A percentile compares a stretch with the other conserved stretches of the same genome.
phyloP scores from a whole-genome alignment of 2,113 vertebrate species.

The Rhombomys opimus region DNA sequence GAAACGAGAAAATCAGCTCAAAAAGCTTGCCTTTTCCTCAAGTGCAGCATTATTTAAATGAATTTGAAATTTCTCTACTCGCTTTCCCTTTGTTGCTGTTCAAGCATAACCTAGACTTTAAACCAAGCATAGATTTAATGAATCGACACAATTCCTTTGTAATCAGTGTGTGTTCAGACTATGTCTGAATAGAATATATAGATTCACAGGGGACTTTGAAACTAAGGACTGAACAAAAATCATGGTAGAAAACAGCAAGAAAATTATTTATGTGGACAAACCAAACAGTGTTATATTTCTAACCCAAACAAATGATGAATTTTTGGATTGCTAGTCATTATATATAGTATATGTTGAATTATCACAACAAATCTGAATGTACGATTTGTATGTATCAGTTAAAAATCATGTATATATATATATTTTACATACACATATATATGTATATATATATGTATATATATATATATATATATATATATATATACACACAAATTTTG shows the following conservation, averaged over 20 bases:
- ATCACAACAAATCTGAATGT: not conserved
- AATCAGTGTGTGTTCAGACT: conserved; percentile 12
- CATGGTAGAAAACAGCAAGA: not conserved
- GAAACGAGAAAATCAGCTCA: conserved; percentile 52
- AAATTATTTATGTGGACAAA: conserved; percentile 7
- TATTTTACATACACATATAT: not conserved
- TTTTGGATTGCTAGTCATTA: no score
- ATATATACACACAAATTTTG: not conserved
- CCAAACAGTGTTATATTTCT: not conserved
- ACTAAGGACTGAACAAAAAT: not conserved
- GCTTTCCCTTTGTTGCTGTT: conserved; percentile 24
- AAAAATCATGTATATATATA: not conserved
- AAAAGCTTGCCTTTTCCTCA: conserved; percentile 45
- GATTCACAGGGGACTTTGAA: not conserved
- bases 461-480: not conserved
- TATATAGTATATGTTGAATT: not conserved
- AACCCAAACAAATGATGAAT: not conserved
- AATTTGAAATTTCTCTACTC: conserved; percentile 61
- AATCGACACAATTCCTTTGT: conserved; percentile 49
- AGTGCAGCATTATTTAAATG: conserved; percentile 70
- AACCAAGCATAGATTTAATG: conserved; percentile 68
- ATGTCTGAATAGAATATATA: conserved; percentile 28
- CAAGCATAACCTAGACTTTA: conserved; percentile 67
- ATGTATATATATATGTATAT: not conserved
- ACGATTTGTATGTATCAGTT: not conserved